These are phyloP conservation scores for Halichoerus grypus DNA, from an alignment of 2,113 vertebrate genomes.

Conservation along the genomic window DNA sequence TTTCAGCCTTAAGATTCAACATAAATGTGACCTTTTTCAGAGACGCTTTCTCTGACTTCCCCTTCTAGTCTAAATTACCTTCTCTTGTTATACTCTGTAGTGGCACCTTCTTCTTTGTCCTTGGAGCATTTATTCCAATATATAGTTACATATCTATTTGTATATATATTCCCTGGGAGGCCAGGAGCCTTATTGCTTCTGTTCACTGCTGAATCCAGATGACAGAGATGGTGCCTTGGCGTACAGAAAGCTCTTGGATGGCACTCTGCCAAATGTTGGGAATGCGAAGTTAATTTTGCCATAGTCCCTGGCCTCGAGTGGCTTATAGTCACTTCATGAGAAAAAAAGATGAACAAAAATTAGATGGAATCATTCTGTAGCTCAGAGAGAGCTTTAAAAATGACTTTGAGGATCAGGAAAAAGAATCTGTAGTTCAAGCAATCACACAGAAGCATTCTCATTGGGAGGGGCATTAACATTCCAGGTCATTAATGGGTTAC, in stretches of 20 bases:
- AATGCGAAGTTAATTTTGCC: conserved; percentile 47
- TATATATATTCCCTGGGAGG: background rate
- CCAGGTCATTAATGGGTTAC: background rate
- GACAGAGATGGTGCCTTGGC: background rate
- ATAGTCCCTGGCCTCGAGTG: background rate
- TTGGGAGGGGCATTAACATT: background rate
- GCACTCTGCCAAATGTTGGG: background rate
- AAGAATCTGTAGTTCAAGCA: conserved; percentile 25
- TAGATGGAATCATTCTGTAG: background rate
- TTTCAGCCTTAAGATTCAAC: background rate
- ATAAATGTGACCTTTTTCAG: background rate
- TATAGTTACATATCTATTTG: background rate
- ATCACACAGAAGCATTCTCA: background rate
- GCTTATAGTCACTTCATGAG: conserved; percentile 21
- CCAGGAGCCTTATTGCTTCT: background rate
- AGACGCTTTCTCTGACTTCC: background rate
- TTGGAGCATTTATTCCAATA: background rate
- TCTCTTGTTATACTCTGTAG: background rate
- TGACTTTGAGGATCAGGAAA: conserved; percentile 17
- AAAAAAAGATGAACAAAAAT: background rate
- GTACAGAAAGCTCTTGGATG: background rate
- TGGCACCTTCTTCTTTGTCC: background rate
- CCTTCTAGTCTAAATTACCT: background rate
- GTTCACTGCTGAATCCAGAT: background rate
- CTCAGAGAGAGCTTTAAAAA: conserved; percentile 1